Evolutionary conservation across 2,113 vertebrate genomes (phyloP), one percentile per base, ranked within the genome.

Genomic region (Plectropomus leopardus): DNA sequence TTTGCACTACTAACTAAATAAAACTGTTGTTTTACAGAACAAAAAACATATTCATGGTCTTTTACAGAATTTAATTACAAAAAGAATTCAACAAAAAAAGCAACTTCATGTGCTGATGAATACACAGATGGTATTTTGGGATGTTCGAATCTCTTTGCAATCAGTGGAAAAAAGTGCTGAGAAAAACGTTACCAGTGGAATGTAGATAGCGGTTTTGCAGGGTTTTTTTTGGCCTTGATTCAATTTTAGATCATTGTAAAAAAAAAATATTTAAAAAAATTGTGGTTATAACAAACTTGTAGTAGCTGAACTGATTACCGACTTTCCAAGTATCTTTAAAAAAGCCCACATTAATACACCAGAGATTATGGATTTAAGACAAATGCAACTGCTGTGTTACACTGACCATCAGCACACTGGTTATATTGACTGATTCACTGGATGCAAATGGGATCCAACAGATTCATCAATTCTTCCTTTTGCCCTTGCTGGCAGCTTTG

Each of bases 401-500:
- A 40, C 23, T 75, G 74, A 51, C 44, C 50, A 1, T 26, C 32
- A 76, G 60, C 53, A 50, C 17, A 47, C 70, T 65, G 55, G 34
- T 47, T 9, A 13, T 0, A 23, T 3, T 9, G 54, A 78, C 44
- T 47, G 74, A 59, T 47, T 40, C 3, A 58, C 21, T 47, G 54
- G 47, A 72, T 60, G 70, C 19, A 30, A 66, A 8, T 53, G 40
- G 21, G 7, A 47, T 24, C 16, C n/a, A 17, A 48, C 1, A n/a
- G 32, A 40, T 0, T 42, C 3, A 23, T 85, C 91, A 98, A 80
- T 97, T 98, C 94, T 98, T 98, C 92, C 96, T 98, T 87, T 98
- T 98, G 92, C 96, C 91, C 85, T 99, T 99, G 91, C 96, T 95
- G 0, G 96, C 76, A n/a, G 95, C 83, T 88, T 98, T 99, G 82